phyloP scores from a whole-genome alignment of 2,888 invertebrate genomes.

The Cordilura impudica region DNA sequence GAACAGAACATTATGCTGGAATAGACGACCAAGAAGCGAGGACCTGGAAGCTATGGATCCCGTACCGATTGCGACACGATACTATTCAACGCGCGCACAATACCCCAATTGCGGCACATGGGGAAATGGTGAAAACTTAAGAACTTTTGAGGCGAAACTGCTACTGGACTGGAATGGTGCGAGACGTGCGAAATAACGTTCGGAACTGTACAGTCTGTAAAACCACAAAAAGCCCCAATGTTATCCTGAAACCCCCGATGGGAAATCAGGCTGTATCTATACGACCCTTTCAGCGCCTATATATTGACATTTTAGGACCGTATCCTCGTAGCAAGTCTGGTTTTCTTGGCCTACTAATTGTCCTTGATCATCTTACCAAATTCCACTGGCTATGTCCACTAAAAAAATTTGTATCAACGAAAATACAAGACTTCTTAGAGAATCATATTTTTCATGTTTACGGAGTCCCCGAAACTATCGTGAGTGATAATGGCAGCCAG shows the following conservation, averaged over 20 bases:
- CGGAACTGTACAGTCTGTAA: conserved; percentile 8
- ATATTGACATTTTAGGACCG: neutral
- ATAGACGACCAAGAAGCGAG: no score
- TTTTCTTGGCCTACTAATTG: neutral
- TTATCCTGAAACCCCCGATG: conserved; percentile 19
- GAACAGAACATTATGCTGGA: no score
- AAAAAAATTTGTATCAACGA: no score
- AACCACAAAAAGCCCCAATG: conserved; percentile 28
- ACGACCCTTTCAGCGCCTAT: no score
- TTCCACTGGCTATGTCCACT: no score
- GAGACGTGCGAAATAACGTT: conserved; percentile 3
- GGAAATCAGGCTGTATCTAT: neutral
- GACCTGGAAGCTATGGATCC: no score
- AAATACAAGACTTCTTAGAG: neutral
- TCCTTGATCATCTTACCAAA: no score
- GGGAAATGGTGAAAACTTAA: conserved; percentile 9
- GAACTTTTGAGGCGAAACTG: neutral
- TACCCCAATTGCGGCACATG: neutral
- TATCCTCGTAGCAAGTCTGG: conserved; percentile 20
- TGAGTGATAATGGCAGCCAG: no score
- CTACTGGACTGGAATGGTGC: conserved; percentile 21
- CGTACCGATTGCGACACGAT: no score
- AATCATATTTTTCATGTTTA: neutral
- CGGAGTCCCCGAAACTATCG: no score
- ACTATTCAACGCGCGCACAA: no score